Conservation (phyloP, 2,113 vertebrate species). For the Ophthalmolycus amberensis region DNA sequence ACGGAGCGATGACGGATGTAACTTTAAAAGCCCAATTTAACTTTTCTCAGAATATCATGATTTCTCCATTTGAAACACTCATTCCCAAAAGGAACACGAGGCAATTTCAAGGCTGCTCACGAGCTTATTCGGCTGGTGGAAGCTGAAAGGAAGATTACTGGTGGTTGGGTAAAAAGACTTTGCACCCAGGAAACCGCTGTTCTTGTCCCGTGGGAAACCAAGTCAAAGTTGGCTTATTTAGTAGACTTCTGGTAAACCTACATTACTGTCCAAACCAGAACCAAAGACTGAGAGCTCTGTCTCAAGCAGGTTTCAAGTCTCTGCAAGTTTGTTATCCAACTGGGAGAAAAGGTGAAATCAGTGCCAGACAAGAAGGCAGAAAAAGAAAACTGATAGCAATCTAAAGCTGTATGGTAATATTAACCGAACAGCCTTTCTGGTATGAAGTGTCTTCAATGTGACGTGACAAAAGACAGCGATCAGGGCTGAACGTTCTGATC, state of each 20-base stretch:
- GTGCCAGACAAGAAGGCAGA: background rate
- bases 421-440: background rate
- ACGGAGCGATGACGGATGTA: background rate
- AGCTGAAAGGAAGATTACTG: background rate
- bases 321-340: constrained; percentile 8
- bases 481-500: background rate
- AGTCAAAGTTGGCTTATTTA: no score
- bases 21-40: background rate
- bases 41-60: background rate
- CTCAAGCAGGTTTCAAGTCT: constrained; percentile 18
- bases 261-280: no score
- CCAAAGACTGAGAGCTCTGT: background rate
- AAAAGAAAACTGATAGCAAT: background rate
- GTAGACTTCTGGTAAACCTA: no score
- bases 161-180: background rate
- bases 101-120: background rate
- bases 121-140: background rate
- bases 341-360: background rate
- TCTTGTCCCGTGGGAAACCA: no score
- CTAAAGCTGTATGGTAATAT: background rate
- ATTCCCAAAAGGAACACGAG: background rate
- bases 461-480: background rate
- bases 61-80: background rate
- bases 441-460: background rate
- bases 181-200: no score